Conservation (phyloP, 2,888 invertebrate species). For the Scaptomyza flava region DNA sequence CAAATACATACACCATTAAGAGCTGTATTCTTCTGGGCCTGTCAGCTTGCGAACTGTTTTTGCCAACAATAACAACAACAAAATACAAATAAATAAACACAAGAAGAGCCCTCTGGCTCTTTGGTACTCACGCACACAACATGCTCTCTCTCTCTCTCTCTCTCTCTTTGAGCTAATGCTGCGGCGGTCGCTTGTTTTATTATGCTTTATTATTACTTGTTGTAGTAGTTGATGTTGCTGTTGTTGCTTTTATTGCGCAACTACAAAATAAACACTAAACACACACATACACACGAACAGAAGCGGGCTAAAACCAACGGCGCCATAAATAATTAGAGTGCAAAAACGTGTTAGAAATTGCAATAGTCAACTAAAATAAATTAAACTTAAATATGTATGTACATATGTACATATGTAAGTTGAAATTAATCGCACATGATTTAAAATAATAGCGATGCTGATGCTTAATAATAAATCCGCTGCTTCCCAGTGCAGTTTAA, state of each 20-base stretch:
- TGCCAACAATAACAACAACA: slow-evolving; percentile 23
- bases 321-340: slow-evolving; percentile 58
- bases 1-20: slow-evolving; percentile 23
- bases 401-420: slow-evolving; percentile 7
- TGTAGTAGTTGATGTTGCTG: slow-evolving; percentile 36
- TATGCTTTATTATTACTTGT: slow-evolving; percentile 69
- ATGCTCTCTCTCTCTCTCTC: slow-evolving; percentile 5
- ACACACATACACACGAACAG: slow-evolving; percentile 9
- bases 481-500: neutral
- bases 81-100: neutral
- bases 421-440: slow-evolving; percentile 33
- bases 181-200: slow-evolving; percentile 59
- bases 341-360: slow-evolving; percentile 9
- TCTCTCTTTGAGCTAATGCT: slow-evolving; percentile 49
- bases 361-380: slow-evolving; percentile 54
- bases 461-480: slow-evolving; percentile 21
- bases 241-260: slow-evolving; percentile 73
- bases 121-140: slow-evolving; percentile 12
- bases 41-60: slow-evolving; percentile 57
- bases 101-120: neutral
- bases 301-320: slow-evolving; percentile 35
- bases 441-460: slow-evolving; percentile 35
- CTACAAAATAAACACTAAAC: slow-evolving; percentile 52
- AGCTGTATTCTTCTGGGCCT: slow-evolving; percentile 28
- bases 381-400: slow-evolving; percentile 36